A percentile compares a stretch with the other conserved stretches of the same genome.
Conservation (phyloP, 2,113 vertebrate genomes). For the Leptocoma aspasia region DNA sequence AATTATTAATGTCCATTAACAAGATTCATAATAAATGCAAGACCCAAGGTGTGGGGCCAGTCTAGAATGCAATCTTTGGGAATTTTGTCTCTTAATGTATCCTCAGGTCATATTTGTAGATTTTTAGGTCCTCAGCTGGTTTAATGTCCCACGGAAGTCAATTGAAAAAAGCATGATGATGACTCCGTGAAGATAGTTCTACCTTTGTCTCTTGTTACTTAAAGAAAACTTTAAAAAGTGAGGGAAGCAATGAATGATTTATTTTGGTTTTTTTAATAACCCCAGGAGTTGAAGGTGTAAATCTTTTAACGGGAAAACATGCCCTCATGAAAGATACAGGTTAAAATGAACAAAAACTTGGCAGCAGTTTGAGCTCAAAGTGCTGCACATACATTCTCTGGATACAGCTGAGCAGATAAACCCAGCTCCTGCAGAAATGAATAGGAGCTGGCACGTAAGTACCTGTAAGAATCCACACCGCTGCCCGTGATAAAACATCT, state of each 20-base stretch:
- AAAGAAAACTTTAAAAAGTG: neutral
- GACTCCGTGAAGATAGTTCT: neutral
- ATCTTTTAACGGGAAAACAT: neutral
- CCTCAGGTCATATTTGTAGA: neutral
- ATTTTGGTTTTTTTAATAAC: neutral
- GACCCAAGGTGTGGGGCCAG: neutral
- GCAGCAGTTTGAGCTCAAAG: neutral
- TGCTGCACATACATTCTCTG: neutral
- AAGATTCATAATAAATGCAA: neutral
- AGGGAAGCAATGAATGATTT: neutral
- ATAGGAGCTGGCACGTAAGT: neutral
- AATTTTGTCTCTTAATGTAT: neutral
- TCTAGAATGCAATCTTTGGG: neutral
- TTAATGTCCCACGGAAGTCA: neutral
- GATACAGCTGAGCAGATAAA: slow-evolving; percentile 7
- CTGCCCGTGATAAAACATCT: slow-evolving; percentile 11
- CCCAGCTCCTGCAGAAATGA: neutral
- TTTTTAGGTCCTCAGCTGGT: neutral
- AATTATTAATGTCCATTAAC: neutral
- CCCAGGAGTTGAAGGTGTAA: neutral
- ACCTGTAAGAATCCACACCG: neutral
- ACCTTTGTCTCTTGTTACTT: neutral
- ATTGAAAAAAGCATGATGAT: neutral
- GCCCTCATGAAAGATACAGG: neutral
- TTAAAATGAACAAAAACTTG: neutral